Base-by-base conservation (phyloP, 2,797 vertebrate species). In the Eremophila alpestris region DNA sequence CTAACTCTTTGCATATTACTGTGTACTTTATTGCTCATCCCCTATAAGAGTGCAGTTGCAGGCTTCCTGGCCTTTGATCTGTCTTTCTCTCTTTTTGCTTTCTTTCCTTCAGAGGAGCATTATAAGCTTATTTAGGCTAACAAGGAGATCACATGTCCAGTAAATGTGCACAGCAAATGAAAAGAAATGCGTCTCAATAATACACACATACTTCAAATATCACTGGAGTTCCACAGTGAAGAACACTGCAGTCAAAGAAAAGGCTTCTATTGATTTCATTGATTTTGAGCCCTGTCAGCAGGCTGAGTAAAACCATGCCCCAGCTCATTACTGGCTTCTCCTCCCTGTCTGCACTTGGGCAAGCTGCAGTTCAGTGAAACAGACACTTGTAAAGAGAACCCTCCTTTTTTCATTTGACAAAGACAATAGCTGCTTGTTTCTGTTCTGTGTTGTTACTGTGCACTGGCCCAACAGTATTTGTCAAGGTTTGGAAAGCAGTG, bases 61-160 rank as follows among this genome's bases (percentile, higher is more conserved):
- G 75, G 51, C 46, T 86, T 83, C 43, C 43, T 82, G 74, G 70
- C 23, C 54, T 86, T 91, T 83, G 32, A 63, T 80, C 30, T 63
- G 16, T 29, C 56, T 51, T 73, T 49, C 48, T 69, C 34, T 32
- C 12, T 46, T 79, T 55, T 73, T 45, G 11, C 48, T 46, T 64
- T 58, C 18, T 70, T 62, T 52, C 34, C 32, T 75, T 83, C 41
- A 46, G 54, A 54, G 34, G 27, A 87, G 45, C 32, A 56, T 60
- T 70, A 67, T 76, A 87, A 90, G 34, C 56, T 84, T 82, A 41
- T 84, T 90, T 80, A 84, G 65, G 52, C 71, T 93, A 93, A 79
- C 1, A 11, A 67, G 67, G 48, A 79, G 56, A 70, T 52, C 4
- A 4, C 58, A 40, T 9, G 13, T 52, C 52, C 87, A 87, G 59